Percentiles rank a stretch among this genome's conserved stretches.
These are phyloP conservation scores for Serripes groenlandicus DNA, from an alignment of 2,888 invertebrate species.

Conservation along the genomic window DNA sequence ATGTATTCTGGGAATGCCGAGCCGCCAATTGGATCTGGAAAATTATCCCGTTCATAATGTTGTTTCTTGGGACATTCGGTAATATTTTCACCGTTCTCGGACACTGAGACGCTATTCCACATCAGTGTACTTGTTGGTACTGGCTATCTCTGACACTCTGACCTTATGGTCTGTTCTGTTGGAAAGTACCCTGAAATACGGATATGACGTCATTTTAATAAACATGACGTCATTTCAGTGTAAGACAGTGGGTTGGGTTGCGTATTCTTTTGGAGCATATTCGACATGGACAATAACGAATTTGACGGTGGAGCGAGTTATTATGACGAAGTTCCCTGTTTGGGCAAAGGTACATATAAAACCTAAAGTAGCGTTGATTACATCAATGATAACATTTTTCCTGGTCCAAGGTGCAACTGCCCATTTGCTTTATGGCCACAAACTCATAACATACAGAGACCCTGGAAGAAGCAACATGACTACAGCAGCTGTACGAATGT, in stretches of 20 bases:
- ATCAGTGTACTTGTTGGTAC: neutral
- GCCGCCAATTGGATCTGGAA: neutral
- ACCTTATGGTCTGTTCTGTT: neutral
- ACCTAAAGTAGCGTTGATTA: neutral
- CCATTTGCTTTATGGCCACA: neutral
- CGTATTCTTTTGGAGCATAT: neutral
- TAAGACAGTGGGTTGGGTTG: neutral
- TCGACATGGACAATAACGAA: neutral
- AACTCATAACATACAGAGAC: too few relatives aligned
- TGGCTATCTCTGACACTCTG: neutral
- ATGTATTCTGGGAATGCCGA: neutral
- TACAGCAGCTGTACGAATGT: too few relatives aligned
- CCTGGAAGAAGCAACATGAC: too few relatives aligned
- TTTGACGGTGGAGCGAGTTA: neutral
- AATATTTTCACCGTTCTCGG: neutral
- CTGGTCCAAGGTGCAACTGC: neutral
- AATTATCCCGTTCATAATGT: neutral
- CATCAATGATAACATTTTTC: neutral
- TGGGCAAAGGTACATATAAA: neutral
- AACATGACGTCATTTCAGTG: neutral
- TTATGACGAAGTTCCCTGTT: neutral
- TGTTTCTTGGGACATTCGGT: neutral
- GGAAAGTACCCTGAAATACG: neutral
- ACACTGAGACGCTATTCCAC: neutral
- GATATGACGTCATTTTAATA: neutral